A percentile compares a stretch with the other conserved stretches of the same genome.
Conservation (phyloP, 2,888 invertebrate species). For the Vannuccia rotundouncinata region DNA sequence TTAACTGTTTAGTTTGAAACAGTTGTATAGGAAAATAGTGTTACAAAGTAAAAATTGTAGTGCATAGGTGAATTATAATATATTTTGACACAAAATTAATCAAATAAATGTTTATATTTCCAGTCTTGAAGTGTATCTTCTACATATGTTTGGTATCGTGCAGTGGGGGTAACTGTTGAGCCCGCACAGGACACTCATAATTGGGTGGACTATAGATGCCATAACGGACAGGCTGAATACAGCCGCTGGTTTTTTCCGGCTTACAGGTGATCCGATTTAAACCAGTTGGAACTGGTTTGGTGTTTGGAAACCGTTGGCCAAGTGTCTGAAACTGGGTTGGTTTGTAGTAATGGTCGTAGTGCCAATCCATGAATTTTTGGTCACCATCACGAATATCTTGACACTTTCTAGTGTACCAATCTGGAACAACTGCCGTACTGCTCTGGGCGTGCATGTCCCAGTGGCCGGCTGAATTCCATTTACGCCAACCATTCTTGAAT, state of each 20-base stretch:
- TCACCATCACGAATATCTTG: conserved; percentile 33
- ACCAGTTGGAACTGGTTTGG: conserved; percentile 29
- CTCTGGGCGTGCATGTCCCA: conserved; percentile 39
- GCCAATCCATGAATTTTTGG: conserved; percentile 32
- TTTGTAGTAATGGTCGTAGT: conserved; percentile 33
- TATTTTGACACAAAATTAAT: too few relatives aligned
- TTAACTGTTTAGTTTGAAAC: too few relatives aligned
- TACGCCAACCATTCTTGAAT: conserved; percentile 36
- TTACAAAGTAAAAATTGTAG: too few relatives aligned
- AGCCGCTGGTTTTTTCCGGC: conserved; percentile 29
- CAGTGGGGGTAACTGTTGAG: conserved; percentile 27
- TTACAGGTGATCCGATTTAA: conserved; percentile 32
- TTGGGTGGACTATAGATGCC: conserved; percentile 30
- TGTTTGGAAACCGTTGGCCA: conserved; percentile 25
- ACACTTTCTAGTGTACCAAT: conserved; percentile 31
- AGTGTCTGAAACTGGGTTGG: conserved; percentile 35
- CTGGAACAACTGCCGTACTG: conserved; percentile 33
- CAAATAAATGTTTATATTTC: too few relatives aligned
- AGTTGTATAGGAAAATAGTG: too few relatives aligned
- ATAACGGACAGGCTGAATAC: conserved; percentile 33
- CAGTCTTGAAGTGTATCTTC: too few relatives aligned
- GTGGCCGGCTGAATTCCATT: conserved; percentile 37
- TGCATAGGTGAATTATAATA: too few relatives aligned
- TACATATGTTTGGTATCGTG: conserved; percentile 37
- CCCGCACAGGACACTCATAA: conserved; percentile 34